Conservation (phyloP, 1,140 invertebrate species). For the Polyergus mexicanus region DNA sequence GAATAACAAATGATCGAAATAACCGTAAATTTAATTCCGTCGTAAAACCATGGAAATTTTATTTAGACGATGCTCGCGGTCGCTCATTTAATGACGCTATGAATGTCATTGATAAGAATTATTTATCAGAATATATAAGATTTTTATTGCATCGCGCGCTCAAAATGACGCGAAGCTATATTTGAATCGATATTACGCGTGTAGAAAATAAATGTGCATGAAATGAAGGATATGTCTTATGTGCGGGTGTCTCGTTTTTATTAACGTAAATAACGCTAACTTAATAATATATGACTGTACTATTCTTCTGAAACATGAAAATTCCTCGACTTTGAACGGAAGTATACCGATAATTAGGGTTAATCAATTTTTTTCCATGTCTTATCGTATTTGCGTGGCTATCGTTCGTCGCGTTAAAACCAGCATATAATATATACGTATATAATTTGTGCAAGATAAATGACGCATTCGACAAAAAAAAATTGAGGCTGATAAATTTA, state of each 20-base stretch:
- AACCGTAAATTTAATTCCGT: constrained; percentile 26
- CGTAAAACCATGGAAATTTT: constrained; percentile 23
- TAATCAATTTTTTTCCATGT: constrained; percentile 21
- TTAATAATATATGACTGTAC: not conserved
- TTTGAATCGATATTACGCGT: constrained; percentile 57
- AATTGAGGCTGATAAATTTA: not conserved
- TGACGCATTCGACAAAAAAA: not conserved
- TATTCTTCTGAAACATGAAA: constrained; percentile 10
- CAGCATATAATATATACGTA: not conserved
- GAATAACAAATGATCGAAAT: constrained; percentile 13
- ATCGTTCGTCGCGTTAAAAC: not conserved
- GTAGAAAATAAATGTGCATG: constrained; percentile 36
- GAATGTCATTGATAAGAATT: constrained; percentile 62
- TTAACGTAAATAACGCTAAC: constrained; percentile 14
- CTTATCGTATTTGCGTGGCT: constrained; percentile 22
- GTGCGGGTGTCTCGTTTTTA: constrained; percentile 7
- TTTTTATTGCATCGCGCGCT: constrained; percentile 36
- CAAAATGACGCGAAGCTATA: constrained; percentile 33
- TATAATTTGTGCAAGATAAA: constrained; percentile 1
- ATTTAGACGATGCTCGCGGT: not conserved
- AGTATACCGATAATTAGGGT: constrained; percentile 17
- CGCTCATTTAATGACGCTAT: constrained; percentile 38
- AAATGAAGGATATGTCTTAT: constrained; percentile 24
- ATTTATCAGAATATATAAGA: constrained; percentile 56
- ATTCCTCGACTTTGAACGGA: constrained; percentile 4